A percentile compares a stretch with the other conserved stretches of the same genome.
phyloP scores from a whole-genome alignment of 2,888 invertebrate species.

The Yponomeuta evonymella region DNA sequence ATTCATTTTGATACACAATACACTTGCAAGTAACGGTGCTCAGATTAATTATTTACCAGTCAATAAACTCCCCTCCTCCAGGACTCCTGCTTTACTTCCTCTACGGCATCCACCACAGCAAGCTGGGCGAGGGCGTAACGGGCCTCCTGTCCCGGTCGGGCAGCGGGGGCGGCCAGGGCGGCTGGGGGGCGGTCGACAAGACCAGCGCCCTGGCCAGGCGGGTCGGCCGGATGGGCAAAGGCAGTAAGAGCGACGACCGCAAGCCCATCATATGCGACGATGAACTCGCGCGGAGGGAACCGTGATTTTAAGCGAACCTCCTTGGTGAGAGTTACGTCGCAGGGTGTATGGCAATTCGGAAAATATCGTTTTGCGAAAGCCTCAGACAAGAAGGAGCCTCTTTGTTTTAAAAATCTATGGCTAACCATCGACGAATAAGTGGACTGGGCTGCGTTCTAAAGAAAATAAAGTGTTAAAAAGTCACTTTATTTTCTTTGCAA shows the following conservation, averaged over 20 bases:
- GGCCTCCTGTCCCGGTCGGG: slow-evolving; percentile 58
- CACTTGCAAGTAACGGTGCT: too few species aligned
- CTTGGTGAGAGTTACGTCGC: not conserved
- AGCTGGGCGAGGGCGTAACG: slow-evolving; percentile 79
- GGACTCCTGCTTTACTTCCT: slow-evolving; percentile 88
- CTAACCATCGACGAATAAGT: too few species aligned
- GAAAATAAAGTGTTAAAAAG: too few species aligned
- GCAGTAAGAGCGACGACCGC: slow-evolving; percentile 60
- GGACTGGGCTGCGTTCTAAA: too few species aligned
- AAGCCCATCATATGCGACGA: slow-evolving; percentile 68
- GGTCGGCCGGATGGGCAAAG: slow-evolving; percentile 54
- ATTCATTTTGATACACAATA: too few species aligned
- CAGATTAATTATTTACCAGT: too few species aligned
- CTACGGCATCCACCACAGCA: slow-evolving; percentile 91
- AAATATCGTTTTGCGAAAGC: too few species aligned
- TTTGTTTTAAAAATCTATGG: too few species aligned
- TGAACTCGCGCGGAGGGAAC: slow-evolving; percentile 58
- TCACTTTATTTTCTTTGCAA: too few species aligned
- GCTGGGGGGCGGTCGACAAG: slow-evolving; percentile 70
- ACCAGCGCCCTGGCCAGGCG: slow-evolving; percentile 58
- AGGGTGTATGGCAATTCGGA: not conserved
- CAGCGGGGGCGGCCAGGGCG: slow-evolving; percentile 58
- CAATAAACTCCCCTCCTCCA: slow-evolving; percentile 43
- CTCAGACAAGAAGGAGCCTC: too few species aligned
- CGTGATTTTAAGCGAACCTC: slow-evolving; percentile 44